These are phyloP conservation scores for Nudaria mundana DNA, from an alignment of 2,888 invertebrate species.

Conservation along the genomic window DNA sequence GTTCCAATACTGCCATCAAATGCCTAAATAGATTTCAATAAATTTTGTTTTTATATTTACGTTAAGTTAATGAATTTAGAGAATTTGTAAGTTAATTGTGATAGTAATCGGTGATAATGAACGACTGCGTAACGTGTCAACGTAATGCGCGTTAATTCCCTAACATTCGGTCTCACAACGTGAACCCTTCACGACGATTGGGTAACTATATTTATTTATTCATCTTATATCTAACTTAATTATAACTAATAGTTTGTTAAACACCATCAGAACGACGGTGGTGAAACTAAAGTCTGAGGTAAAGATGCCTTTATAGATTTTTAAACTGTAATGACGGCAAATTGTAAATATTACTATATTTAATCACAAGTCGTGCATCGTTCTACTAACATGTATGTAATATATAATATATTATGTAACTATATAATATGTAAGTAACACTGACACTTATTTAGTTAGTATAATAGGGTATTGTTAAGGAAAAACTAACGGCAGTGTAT, in stretches of 20 bases:
- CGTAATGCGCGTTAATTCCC: slow-evolving; percentile 1
- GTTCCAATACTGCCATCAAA: slow-evolving; percentile 80
- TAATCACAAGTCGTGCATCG: slow-evolving; percentile 71
- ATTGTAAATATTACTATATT: slow-evolving; percentile 63
- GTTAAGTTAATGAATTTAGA: slow-evolving; percentile 59
- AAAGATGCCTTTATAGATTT: slow-evolving; percentile 81
- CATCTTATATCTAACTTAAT: slow-evolving; percentile 66
- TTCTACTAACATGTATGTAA: slow-evolving; percentile 70
- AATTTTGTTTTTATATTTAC: slow-evolving; percentile 61
- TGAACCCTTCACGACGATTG: slow-evolving; percentile 56
- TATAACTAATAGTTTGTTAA: slow-evolving; percentile 69
- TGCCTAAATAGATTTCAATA: slow-evolving; percentile 75
- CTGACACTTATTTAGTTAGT: slow-evolving; percentile 78
- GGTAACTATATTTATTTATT: slow-evolving; percentile 76
- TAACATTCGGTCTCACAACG: slow-evolving; percentile 45
- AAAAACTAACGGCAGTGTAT: slow-evolving; percentile 72
- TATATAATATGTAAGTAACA: slow-evolving; percentile 76
- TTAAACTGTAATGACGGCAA: slow-evolving; percentile 71
- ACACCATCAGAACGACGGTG: slow-evolving; percentile 74
- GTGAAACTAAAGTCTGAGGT: slow-evolving; percentile 81
- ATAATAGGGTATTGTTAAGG: slow-evolving; percentile 67
- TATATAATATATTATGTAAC: slow-evolving; percentile 62
- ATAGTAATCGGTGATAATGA: slow-evolving; percentile 67
- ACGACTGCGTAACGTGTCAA: background rate
- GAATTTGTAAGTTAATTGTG: slow-evolving; percentile 78